These are phyloP conservation scores for Gobius niger DNA, from an alignment of 2,113 vertebrate species.

Conservation along the genomic window DNA sequence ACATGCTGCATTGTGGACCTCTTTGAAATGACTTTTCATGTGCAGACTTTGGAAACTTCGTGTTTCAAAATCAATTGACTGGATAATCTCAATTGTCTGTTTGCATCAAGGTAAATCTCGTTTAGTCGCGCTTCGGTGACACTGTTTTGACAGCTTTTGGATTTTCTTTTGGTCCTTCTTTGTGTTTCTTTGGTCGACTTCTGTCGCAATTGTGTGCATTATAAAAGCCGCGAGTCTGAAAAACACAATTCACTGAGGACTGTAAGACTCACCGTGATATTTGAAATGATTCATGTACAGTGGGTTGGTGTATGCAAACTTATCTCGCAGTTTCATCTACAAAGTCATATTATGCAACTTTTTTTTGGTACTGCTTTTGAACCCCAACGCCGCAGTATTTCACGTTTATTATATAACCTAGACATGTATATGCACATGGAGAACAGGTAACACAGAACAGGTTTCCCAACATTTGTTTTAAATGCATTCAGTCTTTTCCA, in stretches of 20 bases:
- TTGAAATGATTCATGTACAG: conserved; percentile 28
- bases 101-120: conserved; percentile 21
- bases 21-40: no score
- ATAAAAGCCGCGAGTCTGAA: background rate
- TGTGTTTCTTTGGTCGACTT: conserved; percentile 37
- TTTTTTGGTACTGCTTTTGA: no score
- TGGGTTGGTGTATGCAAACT: background rate
- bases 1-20: no score
- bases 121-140: conserved; percentile 18
- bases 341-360: no score
- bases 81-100: background rate
- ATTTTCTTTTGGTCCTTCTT: conserved; percentile 22
- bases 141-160: conserved; percentile 20
- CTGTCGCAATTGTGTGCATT: conserved; percentile 18
- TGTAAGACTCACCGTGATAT: conserved; percentile 18
- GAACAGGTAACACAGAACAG: no score
- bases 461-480: no score
- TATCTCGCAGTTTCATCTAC: background rate
- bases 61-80: background rate
- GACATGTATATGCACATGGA: no score
- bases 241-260: conserved; percentile 13
- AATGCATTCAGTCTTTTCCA: no score
- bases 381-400: no score
- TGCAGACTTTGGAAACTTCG: background rate
- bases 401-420: no score